These are phyloP conservation scores for Cheilosia impressa DNA, from an alignment of 2,888 invertebrate species.

Conservation along the genomic window DNA sequence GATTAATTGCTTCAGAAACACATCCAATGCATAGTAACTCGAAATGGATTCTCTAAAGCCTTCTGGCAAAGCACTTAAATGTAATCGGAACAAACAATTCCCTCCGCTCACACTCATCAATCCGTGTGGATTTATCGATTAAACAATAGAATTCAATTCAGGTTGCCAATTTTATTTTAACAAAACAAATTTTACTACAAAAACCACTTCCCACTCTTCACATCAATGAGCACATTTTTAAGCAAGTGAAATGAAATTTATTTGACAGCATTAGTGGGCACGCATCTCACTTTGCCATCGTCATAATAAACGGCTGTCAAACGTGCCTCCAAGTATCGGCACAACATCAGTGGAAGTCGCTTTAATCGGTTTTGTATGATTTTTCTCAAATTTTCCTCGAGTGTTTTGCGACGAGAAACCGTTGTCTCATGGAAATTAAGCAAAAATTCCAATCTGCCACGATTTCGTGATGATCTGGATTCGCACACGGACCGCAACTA, in stretches of 20 bases:
- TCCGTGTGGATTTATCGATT: slow-evolving; percentile 27
- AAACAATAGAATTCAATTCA: slow-evolving; percentile 20
- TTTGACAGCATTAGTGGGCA: slow-evolving; percentile 1
- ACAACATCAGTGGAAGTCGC: slow-evolving; percentile 22
- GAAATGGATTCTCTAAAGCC: slow-evolving; percentile 13
- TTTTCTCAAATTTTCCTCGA: background rate
- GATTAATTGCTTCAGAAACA: slow-evolving; percentile 26
- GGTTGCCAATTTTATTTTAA: slow-evolving; percentile 7
- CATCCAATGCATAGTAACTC: background rate
- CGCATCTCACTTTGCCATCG: slow-evolving; percentile 14
- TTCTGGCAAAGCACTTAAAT: slow-evolving; percentile 6
- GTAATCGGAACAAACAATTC: background rate
- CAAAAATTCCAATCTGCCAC: slow-evolving; percentile 35
- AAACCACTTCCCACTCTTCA: background rate
- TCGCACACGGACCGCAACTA: slow-evolving; percentile 7
- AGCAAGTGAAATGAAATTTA: slow-evolving; percentile 33
- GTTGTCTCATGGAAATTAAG: slow-evolving; percentile 30
- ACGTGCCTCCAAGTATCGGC: slow-evolving; percentile 10
- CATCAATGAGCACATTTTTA: slow-evolving; percentile 6
- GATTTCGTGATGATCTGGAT: slow-evolving; percentile 23
- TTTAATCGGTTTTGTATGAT: slow-evolving; percentile 38
- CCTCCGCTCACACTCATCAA: background rate
- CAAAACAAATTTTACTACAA: background rate
- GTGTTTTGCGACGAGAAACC: slow-evolving; percentile 1
- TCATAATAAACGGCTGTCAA: slow-evolving; percentile 44